Conservation (phyloP, 2,113 vertebrate genomes). For the Capreolus pygargus region DNA sequence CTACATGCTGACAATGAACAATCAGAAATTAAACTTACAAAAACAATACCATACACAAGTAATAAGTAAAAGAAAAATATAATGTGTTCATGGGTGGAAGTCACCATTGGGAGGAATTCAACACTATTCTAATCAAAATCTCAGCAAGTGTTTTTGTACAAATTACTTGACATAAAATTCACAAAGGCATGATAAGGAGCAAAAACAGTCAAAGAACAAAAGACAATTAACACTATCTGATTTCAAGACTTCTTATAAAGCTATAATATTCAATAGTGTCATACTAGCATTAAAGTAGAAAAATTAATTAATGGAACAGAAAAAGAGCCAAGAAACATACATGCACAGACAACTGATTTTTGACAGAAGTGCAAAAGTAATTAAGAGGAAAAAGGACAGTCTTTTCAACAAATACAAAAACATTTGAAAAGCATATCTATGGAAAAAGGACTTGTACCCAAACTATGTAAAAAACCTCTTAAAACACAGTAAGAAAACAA, state of each 20-base stretch:
- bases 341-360: background rate
- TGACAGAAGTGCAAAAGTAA: background rate
- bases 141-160: background rate
- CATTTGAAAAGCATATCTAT: background rate
- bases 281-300: background rate
- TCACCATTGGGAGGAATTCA: background rate
- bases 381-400: background rate
- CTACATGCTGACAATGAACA: background rate
- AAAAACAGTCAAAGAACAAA: background rate
- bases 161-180: background rate
- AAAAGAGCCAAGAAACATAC: background rate
- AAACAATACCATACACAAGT: background rate
- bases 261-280: background rate
- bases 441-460: background rate
- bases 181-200: background rate
- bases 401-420: background rate
- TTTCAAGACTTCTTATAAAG: background rate
- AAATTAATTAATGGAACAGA: background rate
- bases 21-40: background rate
- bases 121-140: background rate
- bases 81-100: background rate
- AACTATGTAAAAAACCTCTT: slow-evolving; percentile 4
- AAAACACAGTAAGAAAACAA: background rate
- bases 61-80: background rate
- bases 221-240: background rate